phyloP scores from a whole-genome alignment of 2,888 invertebrate genomes.

The Platypus cylindrus region DNA sequence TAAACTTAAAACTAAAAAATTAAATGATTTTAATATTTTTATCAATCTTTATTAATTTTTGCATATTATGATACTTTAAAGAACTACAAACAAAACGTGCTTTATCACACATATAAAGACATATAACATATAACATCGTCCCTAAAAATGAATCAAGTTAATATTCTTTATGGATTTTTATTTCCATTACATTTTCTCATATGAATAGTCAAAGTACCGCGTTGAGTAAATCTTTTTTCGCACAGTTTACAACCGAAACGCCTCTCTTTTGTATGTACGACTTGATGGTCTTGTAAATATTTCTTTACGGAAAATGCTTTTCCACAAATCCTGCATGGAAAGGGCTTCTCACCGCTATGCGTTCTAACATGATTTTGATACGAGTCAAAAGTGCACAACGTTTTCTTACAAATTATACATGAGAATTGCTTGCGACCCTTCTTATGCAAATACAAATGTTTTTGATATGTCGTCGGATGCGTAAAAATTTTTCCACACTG shows the following conservation, averaged over 20 bases:
- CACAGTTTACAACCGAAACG: constrained; percentile 35
- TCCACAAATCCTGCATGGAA: constrained; percentile 41
- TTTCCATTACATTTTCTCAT: too few relatives aligned
- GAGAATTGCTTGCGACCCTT: background rate
- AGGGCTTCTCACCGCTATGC: constrained; percentile 42
- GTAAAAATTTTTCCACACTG: constrained; percentile 28
- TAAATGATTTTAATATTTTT: too few relatives aligned
- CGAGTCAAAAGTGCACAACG: background rate
- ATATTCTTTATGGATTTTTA: too few relatives aligned
- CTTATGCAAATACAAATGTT: too few relatives aligned
- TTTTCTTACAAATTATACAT: constrained; percentile 1
- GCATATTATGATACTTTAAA: too few relatives aligned
- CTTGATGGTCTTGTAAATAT: constrained; percentile 37
- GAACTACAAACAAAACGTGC: too few relatives aligned
- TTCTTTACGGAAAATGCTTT: constrained; percentile 40
- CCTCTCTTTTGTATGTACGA: constrained; percentile 42
- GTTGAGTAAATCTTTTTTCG: constrained; percentile 40
- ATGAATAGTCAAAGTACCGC: too few relatives aligned
- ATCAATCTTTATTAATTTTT: too few relatives aligned
- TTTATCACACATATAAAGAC: constrained; percentile 2
- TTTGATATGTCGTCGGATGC: background rate
- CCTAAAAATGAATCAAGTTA: too few relatives aligned
- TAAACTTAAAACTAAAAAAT: too few relatives aligned
- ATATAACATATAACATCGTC: too few relatives aligned
- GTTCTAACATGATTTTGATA: constrained; percentile 25